Evolutionary conservation across 2,888 invertebrate species (phyloP).

Genomic region (Cremastinae sp.): DNA sequence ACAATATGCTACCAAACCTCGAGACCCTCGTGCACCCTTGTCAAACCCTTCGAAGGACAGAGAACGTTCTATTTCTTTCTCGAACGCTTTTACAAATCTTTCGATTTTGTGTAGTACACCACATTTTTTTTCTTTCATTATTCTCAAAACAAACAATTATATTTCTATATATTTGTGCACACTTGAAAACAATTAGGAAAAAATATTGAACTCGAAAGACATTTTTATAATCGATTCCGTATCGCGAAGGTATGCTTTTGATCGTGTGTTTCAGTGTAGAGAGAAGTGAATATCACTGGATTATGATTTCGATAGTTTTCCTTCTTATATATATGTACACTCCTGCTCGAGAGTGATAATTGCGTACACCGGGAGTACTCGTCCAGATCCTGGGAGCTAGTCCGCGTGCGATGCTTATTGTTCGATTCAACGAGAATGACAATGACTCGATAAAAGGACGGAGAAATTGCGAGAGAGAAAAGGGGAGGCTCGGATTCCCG

Average conservation of each 20-base stretch:
- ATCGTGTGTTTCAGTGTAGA: too few relatives aligned
- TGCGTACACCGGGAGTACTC: conserved; percentile 66
- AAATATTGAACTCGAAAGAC: too few relatives aligned
- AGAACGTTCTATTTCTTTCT: conserved; percentile 31
- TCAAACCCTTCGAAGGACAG: conserved; percentile 31
- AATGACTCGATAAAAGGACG: conserved; percentile 40
- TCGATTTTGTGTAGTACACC: too few relatives aligned
- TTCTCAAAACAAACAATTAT: too few relatives aligned
- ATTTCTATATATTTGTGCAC: too few relatives aligned
- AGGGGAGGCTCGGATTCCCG: too few relatives aligned
- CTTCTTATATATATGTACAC: too few relatives aligned
- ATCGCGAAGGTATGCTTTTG: too few relatives aligned
- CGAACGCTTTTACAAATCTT: conserved; percentile 6
- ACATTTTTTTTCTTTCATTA: too few relatives aligned
- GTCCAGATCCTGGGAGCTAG: conserved; percentile 60
- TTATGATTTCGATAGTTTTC: conserved; percentile 63
- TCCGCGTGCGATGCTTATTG: conserved; percentile 58
- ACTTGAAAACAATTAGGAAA: too few relatives aligned
- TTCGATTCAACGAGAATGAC: conserved; percentile 53
- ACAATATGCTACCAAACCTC: conserved; percentile 69
- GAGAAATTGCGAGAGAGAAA: conserved; percentile 46
- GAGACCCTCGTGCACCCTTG: conserved; percentile 50
- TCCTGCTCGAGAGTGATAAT: conserved; percentile 70
- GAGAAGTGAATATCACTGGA: too few relatives aligned
- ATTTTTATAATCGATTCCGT: too few relatives aligned